Base-by-base conservation (phyloP, 23 tunicate species). In the Botrylloides violaceus region DNA sequence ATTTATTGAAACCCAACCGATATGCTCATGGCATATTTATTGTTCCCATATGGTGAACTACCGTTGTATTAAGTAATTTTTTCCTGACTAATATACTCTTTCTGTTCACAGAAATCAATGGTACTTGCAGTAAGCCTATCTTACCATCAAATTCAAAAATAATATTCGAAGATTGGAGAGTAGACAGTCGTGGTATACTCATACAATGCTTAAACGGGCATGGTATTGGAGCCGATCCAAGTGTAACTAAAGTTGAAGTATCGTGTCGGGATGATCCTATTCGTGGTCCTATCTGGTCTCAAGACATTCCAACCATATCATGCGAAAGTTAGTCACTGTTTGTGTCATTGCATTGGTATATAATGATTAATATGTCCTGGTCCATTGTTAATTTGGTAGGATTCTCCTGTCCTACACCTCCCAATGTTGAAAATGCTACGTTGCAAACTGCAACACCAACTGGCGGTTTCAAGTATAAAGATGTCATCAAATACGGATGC, bases 81-180 rank as follows among this genome's bases (percentile, higher is more conserved):
- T 49, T 49, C n/a, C 0, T 43, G 15, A 43, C 53, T 7, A 43
- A 43, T 43, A 7, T 43, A 15, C 9, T 9, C 53, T 43, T 21
- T 63, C 29, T 33, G 3, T 3, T 39, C 39, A 20, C 34, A 81
- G 86, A 55, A 25, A 5, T 64, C 9, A 28, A 3, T 7, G 33
- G 64, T 34, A 61, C 79, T 18, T 87, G 95, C 66, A 27, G 58
- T 6, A 58, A 77, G 3, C 82, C 81, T 2, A 5, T 15, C 29
- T 18, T 59, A 2, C 86, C 86, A 1, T 25, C 60, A 2, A 76
- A 80, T 63, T 66, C 80, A 22, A 23, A 35, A 25, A 28, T 34
- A 15, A 61, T 58, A 1, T 18, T 32, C 1, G 84, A 87, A 49
- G 95, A 87, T 72, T 87, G 95, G 95, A 70, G 86, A 22, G 63